These are phyloP conservation scores for Todus mexicanus DNA, from an alignment of 2,797 vertebrate genomes.

Conservation along the genomic window DNA sequence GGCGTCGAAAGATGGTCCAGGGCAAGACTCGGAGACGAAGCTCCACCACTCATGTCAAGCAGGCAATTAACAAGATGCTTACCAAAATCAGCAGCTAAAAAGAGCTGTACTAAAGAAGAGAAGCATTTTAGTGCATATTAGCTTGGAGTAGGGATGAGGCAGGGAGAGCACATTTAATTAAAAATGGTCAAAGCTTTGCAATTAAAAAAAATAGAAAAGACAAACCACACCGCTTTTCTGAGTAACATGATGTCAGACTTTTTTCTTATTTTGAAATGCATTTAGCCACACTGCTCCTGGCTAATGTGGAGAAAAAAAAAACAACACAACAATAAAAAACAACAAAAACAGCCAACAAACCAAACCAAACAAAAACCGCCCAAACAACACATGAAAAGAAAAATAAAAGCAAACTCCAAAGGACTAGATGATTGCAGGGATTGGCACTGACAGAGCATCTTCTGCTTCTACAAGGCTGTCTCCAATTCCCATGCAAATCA, in stretches of 20 bases:
- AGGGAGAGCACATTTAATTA: background rate
- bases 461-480: background rate
- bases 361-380: background rate
- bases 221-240: background rate
- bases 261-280: background rate
- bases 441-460: background rate
- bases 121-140: background rate
- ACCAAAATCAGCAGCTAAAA: slow-evolving; percentile 97
- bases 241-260: background rate
- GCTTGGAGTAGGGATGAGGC: background rate
- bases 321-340: background rate
- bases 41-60: slow-evolving; percentile 97
- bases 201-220: background rate
- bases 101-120: background rate
- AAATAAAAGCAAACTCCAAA: background rate
- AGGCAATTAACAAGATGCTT: slow-evolving; percentile 99
- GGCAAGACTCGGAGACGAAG: slow-evolving; percentile 92
- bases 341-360: background rate
- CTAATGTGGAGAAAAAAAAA: background rate
- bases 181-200: background rate
- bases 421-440: background rate
- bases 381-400: background rate
- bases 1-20: slow-evolving; percentile 89
- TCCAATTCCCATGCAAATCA: slow-evolving; percentile 16
- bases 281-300: slow-evolving; percentile 24